Evolutionary conservation across 2,113 vertebrate genomes (phyloP).

Genomic region (Erpornis zantholeuca): DNA sequence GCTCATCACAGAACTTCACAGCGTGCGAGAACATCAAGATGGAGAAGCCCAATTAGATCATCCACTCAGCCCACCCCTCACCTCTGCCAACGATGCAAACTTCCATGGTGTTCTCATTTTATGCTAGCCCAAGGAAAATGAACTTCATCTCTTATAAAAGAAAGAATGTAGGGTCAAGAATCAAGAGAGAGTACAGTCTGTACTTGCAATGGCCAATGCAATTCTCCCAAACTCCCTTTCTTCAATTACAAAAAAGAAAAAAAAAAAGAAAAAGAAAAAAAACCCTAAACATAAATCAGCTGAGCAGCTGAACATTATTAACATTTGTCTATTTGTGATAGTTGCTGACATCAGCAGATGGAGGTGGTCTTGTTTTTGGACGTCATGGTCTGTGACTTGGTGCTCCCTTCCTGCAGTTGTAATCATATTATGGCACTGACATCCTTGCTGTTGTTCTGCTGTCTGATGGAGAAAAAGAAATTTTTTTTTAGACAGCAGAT

Average conservation of each 20-base stretch:
- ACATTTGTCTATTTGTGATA: not conserved
- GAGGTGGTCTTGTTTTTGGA: constrained; percentile 2
- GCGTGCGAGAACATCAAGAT: rapidly evolving
- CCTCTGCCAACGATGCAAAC: constrained; percentile 27
- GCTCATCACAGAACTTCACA: constrained; percentile 31
- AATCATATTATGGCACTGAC: not conserved
- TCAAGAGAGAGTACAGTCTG: constrained; percentile 41
- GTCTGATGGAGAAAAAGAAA: not conserved
- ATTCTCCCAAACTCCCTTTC: not conserved
- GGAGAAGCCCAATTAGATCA: constrained; percentile 60
- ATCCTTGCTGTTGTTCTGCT: not conserved
- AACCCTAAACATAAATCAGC: not conserved
- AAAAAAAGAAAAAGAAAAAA: rapidly evolving
- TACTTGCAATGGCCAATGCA: not conserved
- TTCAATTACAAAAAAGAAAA: not conserved
- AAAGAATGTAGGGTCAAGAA: constrained; percentile 45
- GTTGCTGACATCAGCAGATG: constrained; percentile 7
- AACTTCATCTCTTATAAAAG: constrained; percentile 56
- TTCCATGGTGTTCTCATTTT: constrained; percentile 58
- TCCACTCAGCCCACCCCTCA: constrained; percentile 25
- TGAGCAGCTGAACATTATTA: constrained; percentile 27
- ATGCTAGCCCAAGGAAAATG: constrained; percentile 33
- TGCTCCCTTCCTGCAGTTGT: not conserved
- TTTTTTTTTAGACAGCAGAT: not conserved
- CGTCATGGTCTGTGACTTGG: not conserved